A percentile compares a stretch with the other conserved stretches of the same genome.
These are phyloP conservation scores for Drosophila parabipectinata DNA, from an alignment of 1,140 invertebrate genomes.

Conservation along the genomic window DNA sequence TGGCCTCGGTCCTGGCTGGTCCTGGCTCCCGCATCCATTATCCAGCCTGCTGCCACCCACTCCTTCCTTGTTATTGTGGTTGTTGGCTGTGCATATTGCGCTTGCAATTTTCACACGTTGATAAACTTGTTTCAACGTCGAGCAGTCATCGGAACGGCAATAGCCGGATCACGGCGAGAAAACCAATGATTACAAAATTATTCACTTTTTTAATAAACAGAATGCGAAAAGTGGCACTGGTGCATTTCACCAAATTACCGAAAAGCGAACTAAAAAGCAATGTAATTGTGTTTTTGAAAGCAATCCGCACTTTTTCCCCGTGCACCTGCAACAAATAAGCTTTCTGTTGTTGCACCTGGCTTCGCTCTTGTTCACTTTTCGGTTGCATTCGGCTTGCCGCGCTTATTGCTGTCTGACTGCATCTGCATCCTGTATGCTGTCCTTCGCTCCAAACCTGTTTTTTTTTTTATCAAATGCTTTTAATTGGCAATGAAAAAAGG, in stretches of 20 bases:
- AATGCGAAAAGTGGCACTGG: neutral
- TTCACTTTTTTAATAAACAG: neutral
- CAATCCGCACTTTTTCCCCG: neutral
- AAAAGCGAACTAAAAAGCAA: neutral
- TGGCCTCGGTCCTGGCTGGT: neutral
- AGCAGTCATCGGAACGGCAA: slow-evolving; percentile 34
- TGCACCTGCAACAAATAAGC: slow-evolving; percentile 37
- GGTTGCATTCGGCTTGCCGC: slow-evolving; percentile 1
- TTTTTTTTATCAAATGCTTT: slow-evolving; percentile 76
- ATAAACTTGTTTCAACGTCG: slow-evolving; percentile 75
- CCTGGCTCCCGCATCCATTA: neutral
- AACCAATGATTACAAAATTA: neutral
- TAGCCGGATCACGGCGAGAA: slow-evolving; percentile 18
- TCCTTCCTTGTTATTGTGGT: slow-evolving; percentile 33
- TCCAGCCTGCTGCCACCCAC: too few species aligned
- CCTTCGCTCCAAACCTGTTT: slow-evolving; percentile 43
- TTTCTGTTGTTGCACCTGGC: slow-evolving; percentile 31
- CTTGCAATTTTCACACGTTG: slow-evolving; percentile 76
- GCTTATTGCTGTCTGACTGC: slow-evolving; percentile 39
- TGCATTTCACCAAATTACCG: neutral
- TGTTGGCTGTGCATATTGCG: slow-evolving; percentile 59
- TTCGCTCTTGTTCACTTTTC: slow-evolving; percentile 4
- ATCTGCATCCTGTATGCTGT: slow-evolving; percentile 24
- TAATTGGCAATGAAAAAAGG: slow-evolving; percentile 69
- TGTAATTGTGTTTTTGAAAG: too few species aligned